phyloP scores from a whole-genome alignment of 2,888 invertebrate species.

The Mesoligia furuncula region DNA sequence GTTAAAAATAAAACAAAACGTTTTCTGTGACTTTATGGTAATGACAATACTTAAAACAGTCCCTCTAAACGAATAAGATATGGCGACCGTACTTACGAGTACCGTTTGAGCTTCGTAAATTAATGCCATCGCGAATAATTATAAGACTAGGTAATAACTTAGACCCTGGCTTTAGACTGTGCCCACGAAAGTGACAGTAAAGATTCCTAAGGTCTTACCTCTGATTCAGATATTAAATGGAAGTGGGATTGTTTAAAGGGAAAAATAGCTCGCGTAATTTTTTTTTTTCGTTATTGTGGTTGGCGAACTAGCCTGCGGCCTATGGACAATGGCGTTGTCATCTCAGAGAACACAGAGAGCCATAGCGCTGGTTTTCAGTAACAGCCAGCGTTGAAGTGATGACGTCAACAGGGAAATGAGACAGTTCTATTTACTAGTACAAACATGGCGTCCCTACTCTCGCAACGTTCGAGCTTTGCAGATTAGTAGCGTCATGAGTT shows the following conservation, averaged over 20 bases:
- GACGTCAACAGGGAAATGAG: background rate
- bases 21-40: background rate
- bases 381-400: background rate
- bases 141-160: conserved; percentile 24
- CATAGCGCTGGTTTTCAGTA: background rate
- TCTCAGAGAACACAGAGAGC: background rate
- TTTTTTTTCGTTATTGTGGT: too few relatives aligned
- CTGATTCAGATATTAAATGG: background rate
- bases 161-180: background rate
- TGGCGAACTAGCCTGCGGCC: too few relatives aligned
- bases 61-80: conserved; percentile 6
- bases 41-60: conserved; percentile 13
- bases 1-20: background rate
- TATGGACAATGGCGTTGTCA: too few relatives aligned
- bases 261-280: too few relatives aligned
- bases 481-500: conserved; percentile 38
- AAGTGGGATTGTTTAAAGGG: background rate
- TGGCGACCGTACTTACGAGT: conserved; percentile 25
- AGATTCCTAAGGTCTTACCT: background rate
- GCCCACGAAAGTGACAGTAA: background rate
- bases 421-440: background rate
- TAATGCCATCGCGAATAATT: conserved; percentile 25
- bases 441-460: background rate
- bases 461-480: conserved; percentile 1
- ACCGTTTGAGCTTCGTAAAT: conserved; percentile 3